These are phyloP conservation scores for Ormyrus rosae DNA, from an alignment of 2,888 invertebrate species.

Conservation along the genomic window DNA sequence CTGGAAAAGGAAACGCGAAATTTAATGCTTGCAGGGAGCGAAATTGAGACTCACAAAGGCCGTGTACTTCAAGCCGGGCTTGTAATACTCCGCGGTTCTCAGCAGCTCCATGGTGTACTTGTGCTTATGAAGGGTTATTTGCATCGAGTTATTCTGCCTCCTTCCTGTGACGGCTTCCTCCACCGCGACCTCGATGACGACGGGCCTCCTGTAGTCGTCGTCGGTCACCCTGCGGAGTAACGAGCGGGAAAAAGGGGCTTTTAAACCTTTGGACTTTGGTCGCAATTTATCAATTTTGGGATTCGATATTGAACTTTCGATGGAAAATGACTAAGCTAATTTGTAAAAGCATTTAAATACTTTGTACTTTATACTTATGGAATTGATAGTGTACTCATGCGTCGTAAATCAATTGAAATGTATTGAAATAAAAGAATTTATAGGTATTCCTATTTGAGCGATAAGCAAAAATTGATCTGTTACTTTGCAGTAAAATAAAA, in stretches of 20 bases:
- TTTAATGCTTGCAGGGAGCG: slow-evolving; percentile 12
- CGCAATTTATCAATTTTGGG: too few relatives aligned
- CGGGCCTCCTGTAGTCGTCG: slow-evolving; percentile 88
- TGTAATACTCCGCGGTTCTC: slow-evolving; percentile 90
- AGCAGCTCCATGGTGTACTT: slow-evolving; percentile 87
- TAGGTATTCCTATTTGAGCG: too few relatives aligned
- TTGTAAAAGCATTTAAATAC: too few relatives aligned
- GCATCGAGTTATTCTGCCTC: slow-evolving; percentile 86
- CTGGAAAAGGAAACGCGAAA: background rate
- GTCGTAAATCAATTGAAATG: too few relatives aligned
- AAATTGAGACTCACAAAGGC: slow-evolving; percentile 82
- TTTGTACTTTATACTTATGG: too few relatives aligned
- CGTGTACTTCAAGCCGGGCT: slow-evolving; percentile 90
- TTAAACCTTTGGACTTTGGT: background rate
- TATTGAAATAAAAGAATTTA: too few relatives aligned
- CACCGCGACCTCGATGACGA: slow-evolving; percentile 91
- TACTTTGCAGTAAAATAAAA: too few relatives aligned
- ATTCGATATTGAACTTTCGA: too few relatives aligned
- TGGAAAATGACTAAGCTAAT: too few relatives aligned
- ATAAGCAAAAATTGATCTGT: too few relatives aligned
- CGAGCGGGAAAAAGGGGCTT: background rate
- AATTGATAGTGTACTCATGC: too few relatives aligned
- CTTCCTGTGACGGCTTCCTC: slow-evolving; percentile 93
- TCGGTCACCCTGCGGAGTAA: slow-evolving; percentile 80
- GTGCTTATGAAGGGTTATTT: slow-evolving; percentile 86